Base-by-base conservation (phyloP, 2,113 vertebrate species). In the Cynopterus brachyotis region DNA sequence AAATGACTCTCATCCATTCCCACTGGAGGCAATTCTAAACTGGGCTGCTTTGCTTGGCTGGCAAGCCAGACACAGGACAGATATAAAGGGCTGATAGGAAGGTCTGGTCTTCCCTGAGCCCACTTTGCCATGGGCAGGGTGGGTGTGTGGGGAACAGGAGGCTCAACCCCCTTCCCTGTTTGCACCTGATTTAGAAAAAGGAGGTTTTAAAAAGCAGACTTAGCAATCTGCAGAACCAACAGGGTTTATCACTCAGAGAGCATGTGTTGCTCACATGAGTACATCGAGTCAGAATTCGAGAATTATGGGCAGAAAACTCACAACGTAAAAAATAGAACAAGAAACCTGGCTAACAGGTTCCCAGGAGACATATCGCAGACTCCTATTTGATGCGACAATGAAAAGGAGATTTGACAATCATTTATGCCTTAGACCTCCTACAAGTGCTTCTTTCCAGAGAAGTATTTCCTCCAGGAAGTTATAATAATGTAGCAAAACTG, bases 271-370 rank as follows among this genome's bases (percentile, higher is more conserved):
- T 89, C 69, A 62, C 35, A 9, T 1, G 17, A 80, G 19, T 15
- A n/a, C n/a, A 24, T 0, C 1, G 16, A 92, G 50, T 67, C 67
- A 62, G 10, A 90, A 32, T 28, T 24, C 59, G 30, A 62, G 67
- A 72, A 83, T 83, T 94, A 17, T 53, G 32, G 55, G 37, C 73
- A 78, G 86, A 40, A 87, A 86, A 32, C 32, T 91, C 55, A 24
- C 4, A 30, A 79, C 24, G 37, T 55, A 47, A 42, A 92, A 92
- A 92, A 45, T 2, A 67, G 57, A 40, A 60, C 22, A 45, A 83
- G 75, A 59, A 70, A 42, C 6, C 57, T 20, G 47, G 70, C 72
- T 50, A 3, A 64, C 53, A 66, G 86, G 3, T 16, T 40, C 66
- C 19, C 13, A 0, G 2, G 60, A 50, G 37, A 17, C 20, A 9